Conservation (phyloP, 2,113 vertebrate species). For the Corydoras sp. region DNA sequence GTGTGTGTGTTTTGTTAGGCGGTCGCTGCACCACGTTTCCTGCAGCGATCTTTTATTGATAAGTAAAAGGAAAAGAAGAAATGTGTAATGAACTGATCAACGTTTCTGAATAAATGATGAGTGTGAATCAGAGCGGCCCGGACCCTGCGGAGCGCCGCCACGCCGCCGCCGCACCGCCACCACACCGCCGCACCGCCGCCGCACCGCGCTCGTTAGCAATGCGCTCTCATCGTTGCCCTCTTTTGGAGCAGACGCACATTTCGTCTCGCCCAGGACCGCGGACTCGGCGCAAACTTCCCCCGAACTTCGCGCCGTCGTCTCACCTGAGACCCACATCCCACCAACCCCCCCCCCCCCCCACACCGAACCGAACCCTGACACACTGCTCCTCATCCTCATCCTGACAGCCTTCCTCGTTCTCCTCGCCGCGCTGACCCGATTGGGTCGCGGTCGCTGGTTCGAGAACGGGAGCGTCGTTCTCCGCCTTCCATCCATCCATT, state of each 20-base stretch:
- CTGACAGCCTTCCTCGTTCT: conserved; percentile 9
- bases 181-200: no score
- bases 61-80: conserved; percentile 48
- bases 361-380: no score
- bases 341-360: neutral
- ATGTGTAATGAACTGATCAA: conserved; percentile 98
- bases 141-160: conserved; percentile 71
- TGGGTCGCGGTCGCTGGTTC: no score
- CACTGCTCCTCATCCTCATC: conserved; percentile 13
- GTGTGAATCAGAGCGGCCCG: conserved; percentile 87
- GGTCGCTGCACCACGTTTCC: conserved; percentile 59
- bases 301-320: conserved; percentile 35
- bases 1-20: neutral
- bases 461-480: no score
- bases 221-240: conserved; percentile 83
- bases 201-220: conserved; percentile 82
- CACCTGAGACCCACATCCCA: conserved; percentile 41
- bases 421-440: no score
- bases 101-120: conserved; percentile 99
- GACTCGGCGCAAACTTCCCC: conserved; percentile 78
- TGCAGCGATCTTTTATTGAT: conserved; percentile 91
- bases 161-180: no score
- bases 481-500: no score
- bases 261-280: conserved; percentile 68
- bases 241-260: conserved; percentile 75